These are phyloP conservation scores for Sthenelais limicola DNA, from an alignment of 2,888 invertebrate genomes.

Conservation along the genomic window DNA sequence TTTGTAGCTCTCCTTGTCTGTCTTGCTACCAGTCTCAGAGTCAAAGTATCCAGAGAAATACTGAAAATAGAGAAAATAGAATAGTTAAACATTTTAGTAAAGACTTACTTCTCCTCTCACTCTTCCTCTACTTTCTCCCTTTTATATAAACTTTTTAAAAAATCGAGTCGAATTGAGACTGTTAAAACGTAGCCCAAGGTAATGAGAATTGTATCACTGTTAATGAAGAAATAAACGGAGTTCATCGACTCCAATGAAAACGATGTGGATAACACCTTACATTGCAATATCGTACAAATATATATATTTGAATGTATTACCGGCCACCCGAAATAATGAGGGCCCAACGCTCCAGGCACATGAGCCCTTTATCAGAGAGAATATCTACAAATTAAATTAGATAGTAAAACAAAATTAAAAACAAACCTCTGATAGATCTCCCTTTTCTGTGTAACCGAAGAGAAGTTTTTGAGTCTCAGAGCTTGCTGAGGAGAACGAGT, in stretches of 20 bases:
- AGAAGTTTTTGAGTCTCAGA: constrained; percentile 91
- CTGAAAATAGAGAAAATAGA: constrained; percentile 21
- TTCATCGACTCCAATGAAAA: too few relatives aligned
- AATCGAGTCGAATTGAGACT: too few relatives aligned
- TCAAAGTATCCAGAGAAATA: constrained; percentile 86
- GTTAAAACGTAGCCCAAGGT: too few relatives aligned
- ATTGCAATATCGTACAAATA: constrained; percentile 22
- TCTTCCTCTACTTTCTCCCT: too few relatives aligned
- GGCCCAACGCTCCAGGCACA: not conserved
- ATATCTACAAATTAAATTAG: too few relatives aligned
- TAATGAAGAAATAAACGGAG: too few relatives aligned
- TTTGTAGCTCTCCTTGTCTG: constrained; percentile 83
- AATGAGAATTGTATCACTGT: too few relatives aligned
- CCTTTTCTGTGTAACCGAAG: constrained; percentile 83
- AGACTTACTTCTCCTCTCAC: too few relatives aligned
- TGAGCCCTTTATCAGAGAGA: too few relatives aligned
- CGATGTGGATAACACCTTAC: not conserved
- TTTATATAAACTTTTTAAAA: too few relatives aligned
- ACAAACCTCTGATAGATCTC: constrained; percentile 80
- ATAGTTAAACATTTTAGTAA: too few relatives aligned
- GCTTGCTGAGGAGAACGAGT: constrained; percentile 93
- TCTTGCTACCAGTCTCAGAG: constrained; percentile 87
- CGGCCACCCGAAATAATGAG: not conserved
- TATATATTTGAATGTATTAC: constrained; percentile 14
- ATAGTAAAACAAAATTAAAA: too few relatives aligned